Percentiles rank a stretch among this genome's conserved stretches.
Conservation (phyloP, 37 sponge, comb jelly and placozoan species). For the Spongilla lacustris region DNA sequence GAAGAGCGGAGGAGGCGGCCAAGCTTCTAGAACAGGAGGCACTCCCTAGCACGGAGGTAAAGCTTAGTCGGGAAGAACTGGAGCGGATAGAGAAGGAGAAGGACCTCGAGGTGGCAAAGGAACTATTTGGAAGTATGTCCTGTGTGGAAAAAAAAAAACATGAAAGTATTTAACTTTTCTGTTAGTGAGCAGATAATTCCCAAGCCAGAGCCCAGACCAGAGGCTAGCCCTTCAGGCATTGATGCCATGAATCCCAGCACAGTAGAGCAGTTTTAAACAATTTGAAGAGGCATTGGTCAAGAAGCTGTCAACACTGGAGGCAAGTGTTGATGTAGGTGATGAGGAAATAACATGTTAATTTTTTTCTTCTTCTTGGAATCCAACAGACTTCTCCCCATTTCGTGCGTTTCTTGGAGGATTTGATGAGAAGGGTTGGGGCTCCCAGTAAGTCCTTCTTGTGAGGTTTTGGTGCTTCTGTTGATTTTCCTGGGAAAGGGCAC, state of each 20-base stretch:
- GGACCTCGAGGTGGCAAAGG: slow-evolving; percentile 45
- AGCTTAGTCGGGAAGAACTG: neutral
- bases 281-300: slow-evolving; percentile 8
- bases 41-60: neutral
- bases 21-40: no score
- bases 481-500: no score
- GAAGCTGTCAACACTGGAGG: slow-evolving; percentile 4
- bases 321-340: neutral
- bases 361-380: neutral
- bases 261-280: slow-evolving; percentile 3
- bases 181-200: no score
- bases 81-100: slow-evolving; percentile 33
- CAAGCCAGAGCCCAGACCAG: no score
- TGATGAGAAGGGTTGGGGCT: neutral
- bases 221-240: neutral
- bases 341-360: no score
- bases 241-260: slow-evolving; percentile 14
- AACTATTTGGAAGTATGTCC: slow-evolving; percentile 51
- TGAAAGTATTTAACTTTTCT: no score
- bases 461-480: neutral
- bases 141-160: no score
- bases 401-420: slow-evolving; percentile 16
- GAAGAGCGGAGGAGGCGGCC: no score
- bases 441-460: neutral
- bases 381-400: slow-evolving; percentile 28